A percentile compares a stretch with the other conserved stretches of the same genome.
phyloP scores from a whole-genome alignment of 2,113 vertebrate genomes.

The Neodon shergylaensis region DNA sequence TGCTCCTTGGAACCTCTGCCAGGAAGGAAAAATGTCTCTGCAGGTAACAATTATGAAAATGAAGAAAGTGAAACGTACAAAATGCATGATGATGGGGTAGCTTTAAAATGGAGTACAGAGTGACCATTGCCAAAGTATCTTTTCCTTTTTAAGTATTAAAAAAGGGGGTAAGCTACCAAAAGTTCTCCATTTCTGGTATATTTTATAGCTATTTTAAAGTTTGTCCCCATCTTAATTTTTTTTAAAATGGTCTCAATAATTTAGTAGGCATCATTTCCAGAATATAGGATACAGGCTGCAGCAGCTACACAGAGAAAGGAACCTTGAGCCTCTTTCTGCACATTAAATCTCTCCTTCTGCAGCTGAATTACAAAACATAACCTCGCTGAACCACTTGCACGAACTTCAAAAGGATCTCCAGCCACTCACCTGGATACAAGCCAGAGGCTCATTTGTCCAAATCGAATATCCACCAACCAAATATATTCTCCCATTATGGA shows the following conservation, averaged over 20 bases:
- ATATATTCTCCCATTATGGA: conserved; percentile 97
- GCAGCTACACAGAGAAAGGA: conserved; percentile 44
- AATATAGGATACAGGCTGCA: not conserved
- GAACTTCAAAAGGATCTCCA: conserved; percentile 78
- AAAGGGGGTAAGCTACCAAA: not conserved
- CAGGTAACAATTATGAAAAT: not conserved
- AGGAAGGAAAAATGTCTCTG: not conserved
- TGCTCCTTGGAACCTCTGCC: not conserved
- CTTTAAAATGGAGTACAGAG: not conserved
- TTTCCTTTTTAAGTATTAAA: not conserved
- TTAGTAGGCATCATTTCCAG: not conserved
- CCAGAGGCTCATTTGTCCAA: conserved; percentile 98
- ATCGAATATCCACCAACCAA: conserved; percentile 99
- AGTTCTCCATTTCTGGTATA: not conserved
- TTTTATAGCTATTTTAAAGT: conserved; percentile 23
- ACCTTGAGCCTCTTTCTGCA: conserved; percentile 47
- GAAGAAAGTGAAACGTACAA: not conserved
- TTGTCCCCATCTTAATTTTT: conserved; percentile 11
- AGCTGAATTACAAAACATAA: conserved; percentile 65
- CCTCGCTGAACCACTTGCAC: conserved; percentile 71
- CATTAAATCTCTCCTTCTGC: conserved; percentile 65
- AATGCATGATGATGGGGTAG: not conserved
- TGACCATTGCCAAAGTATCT: not conserved
- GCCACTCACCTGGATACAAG: conserved; percentile 96
- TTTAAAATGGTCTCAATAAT: conserved; percentile 24